These are phyloP conservation scores for Noctua janthina DNA, from an alignment of 2,888 invertebrate genomes.

Conservation along the genomic window DNA sequence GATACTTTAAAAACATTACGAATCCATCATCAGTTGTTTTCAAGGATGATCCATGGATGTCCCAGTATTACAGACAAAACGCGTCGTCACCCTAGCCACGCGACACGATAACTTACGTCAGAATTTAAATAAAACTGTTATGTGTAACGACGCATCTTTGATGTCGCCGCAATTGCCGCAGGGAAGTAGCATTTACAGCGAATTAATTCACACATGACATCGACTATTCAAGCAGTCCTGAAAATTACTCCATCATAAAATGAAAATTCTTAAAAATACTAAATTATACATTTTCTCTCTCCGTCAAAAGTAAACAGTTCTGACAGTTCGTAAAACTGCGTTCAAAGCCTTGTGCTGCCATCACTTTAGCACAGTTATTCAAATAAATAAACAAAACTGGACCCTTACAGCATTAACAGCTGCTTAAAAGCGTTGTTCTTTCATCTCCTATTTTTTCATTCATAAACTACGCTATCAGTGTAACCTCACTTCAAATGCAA, in stretches of 20 bases:
- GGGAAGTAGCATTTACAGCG: slow-evolving; percentile 27
- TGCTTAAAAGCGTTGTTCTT: neutral
- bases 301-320: neutral
- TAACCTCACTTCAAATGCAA: slow-evolving; percentile 18
- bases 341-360: neutral
- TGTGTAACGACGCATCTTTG: slow-evolving; percentile 59
- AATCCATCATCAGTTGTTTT: neutral
- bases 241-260: neutral
- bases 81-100: slow-evolving; percentile 27
- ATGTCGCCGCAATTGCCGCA: slow-evolving; percentile 54
- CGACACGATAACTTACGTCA: slow-evolving; percentile 60
- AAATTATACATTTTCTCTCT: neutral
- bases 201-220: neutral
- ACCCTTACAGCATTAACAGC: neutral
- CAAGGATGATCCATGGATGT: neutral
- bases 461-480: slow-evolving; percentile 5
- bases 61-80: neutral
- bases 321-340: neutral
- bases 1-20: neutral
- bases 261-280: neutral
- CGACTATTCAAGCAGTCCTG: neutral
- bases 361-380: neutral
- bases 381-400: neutral
- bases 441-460: neutral
- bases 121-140: slow-evolving; percentile 65